Evolutionary conservation across 2,113 vertebrate species (phyloP).

Genomic region (Monarcha castaneiventris): DNA sequence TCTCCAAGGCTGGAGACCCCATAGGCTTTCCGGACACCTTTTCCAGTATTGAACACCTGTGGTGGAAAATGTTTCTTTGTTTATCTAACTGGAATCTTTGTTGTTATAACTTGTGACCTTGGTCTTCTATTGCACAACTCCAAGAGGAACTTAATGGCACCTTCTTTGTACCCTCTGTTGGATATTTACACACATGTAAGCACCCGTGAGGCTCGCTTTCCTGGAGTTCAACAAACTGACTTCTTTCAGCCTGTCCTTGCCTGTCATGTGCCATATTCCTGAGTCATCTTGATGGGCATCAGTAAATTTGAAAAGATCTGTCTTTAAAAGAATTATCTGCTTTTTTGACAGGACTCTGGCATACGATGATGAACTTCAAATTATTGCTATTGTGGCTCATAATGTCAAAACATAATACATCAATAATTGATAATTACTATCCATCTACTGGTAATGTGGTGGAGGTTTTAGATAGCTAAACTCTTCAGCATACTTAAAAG

Average conservation of each 20-base stretch:
- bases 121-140: background rate
- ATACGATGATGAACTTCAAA: background rate
- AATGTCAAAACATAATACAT: background rate
- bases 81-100: background rate
- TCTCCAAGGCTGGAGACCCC: background rate
- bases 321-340: background rate
- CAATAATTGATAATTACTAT: background rate
- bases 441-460: background rate
- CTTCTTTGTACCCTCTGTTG: background rate
- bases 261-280: background rate
- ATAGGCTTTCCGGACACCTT: background rate
- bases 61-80: background rate
- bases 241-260: background rate
- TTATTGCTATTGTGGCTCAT: background rate
- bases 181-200: background rate
- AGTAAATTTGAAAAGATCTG: background rate
- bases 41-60: background rate
- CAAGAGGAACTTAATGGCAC: background rate
- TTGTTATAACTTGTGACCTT: background rate
- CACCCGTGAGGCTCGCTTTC: background rate
- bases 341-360: background rate
- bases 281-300: background rate
- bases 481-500: background rate
- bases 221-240: background rate
- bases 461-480: background rate